These are phyloP conservation scores for Zoanthus sociatus DNA, from an alignment of 92 coral and sea anemone species.

Conservation along the genomic window DNA sequence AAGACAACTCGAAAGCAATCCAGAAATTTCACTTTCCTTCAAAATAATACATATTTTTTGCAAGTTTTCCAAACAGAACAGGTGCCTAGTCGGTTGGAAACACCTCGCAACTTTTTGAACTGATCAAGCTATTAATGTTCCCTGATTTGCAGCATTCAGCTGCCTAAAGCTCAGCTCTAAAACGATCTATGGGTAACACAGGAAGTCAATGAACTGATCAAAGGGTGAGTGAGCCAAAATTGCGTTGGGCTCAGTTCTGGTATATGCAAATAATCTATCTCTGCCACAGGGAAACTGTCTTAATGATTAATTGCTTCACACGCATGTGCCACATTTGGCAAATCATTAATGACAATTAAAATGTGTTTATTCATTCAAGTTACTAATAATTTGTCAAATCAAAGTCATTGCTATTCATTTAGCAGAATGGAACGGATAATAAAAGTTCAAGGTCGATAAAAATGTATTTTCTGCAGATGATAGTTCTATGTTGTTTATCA, in stretches of 20 bases:
- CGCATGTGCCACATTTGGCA: conserved; percentile 89
- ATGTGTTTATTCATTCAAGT: conserved; percentile 87
- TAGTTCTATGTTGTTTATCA: conserved; percentile 55
- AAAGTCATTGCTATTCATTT: conserved; percentile 55
- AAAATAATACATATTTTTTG: conserved; percentile 25
- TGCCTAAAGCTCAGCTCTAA: conserved; percentile 14
- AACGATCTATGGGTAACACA: neutral
- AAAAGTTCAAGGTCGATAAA: conserved; percentile 48
- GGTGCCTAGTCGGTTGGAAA: conserved; percentile 23
- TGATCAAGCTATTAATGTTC: neutral
- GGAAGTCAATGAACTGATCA: conserved; percentile 28
- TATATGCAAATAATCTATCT: conserved; percentile 70
- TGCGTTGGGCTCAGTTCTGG: conserved; percentile 30
- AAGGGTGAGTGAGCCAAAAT: conserved; percentile 5
- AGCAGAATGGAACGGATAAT: conserved; percentile 43
- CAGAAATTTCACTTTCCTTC: neutral
- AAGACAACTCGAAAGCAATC: neutral
- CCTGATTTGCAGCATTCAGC: neutral
- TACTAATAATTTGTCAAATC: conserved; percentile 52
- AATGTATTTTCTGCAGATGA: conserved; percentile 53
- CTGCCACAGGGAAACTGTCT: conserved; percentile 71
- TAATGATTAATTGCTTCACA: conserved; percentile 81
- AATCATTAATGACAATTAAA: conserved; percentile 94
- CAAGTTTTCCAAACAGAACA: conserved; percentile 42
- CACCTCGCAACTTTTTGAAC: conserved; percentile 11